Base-by-base conservation (phyloP, 2,113 vertebrate genomes). In the Tenebrosternarchus preto region DNA sequence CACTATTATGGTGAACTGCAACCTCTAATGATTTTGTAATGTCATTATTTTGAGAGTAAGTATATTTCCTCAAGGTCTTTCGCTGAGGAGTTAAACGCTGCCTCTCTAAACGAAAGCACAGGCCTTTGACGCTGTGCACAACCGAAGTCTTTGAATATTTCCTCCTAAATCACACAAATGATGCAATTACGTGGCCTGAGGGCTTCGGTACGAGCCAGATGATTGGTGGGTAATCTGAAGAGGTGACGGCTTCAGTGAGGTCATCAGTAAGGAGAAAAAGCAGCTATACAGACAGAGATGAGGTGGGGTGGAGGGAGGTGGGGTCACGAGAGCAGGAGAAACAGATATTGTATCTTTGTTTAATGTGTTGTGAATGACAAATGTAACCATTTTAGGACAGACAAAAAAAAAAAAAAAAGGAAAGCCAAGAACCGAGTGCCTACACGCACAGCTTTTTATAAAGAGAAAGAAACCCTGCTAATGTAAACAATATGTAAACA, bases 11-110 rank as follows among this genome's bases (percentile, higher is more conserved):
- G 83, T 66, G 75, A 87, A 80, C 85, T 72, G 17, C 81, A 86
- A 86, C 84, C 85, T 83, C 60, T 91, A 91, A 93, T 92, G 86
- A 87, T 88, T 92, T 89, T 89, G 89, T 90, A 87, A 91, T 89
- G 84, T 82, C 59, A 76, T 76, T 43, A 19, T 73, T 73, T 55
- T 56, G 80, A 68, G 24, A 36, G 75, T 76, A 76, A 82, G 74
- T 80, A 78, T 56, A 82, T 86, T 90, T 89, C 86, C 84, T 90
- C 88, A 91, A 91, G 90, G 90, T 79, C 80, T 80, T 88, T 83
- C 12, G 15, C 59, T 66, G 64, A 72, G 50, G 43, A 72, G 74
- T 84, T 82, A 82, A 85, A 84, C 29, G 75, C 70, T 50, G 66
- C 22, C 33, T 46, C 27, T 39, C 69, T 77, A 57, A 77, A 77